Evolutionary conservation across 2,113 vertebrate genomes (phyloP), one percentile per base, ranked within the genome.

Genomic region (Podiceps cristatus): DNA sequence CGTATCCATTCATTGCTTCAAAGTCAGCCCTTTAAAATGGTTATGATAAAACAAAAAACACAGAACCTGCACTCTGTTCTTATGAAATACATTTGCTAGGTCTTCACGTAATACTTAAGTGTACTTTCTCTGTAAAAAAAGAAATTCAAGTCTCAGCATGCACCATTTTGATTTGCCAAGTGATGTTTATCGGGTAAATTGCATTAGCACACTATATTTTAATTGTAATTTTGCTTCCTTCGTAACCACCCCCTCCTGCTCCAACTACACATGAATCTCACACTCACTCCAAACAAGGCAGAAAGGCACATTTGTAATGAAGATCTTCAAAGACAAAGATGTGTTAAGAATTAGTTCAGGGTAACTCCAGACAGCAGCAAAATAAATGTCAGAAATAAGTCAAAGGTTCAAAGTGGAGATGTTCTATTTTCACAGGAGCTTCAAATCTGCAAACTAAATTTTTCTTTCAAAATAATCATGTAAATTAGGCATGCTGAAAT

Each of bases 201-300:
- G 44, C 23, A 67, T 19, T 53, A 74, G 60, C 35, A 67, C 5
- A n/a, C 24, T 3, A 4, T 56, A 86, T 40, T 49, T 68, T 82
- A 71, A 88, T 25, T 49, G 49, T 9, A 40, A 31, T 73, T 83
- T 52, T 87, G 3, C 47, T 72, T 64, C 44, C 18, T 67, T 56
- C 33, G 52, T 62, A 79, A 35, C 19, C 4, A 2, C 19, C 9
- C 18, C 23, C 33, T 63, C 42, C 18, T 0, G 2, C 50, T 56
- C 22, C 18, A 47, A 47, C 27, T 45, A 66, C 0, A 0, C 31
- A 60, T 1, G 2, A 62, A 87, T 40, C 7, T 2, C 40, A 35
- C 42, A 31, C 16, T 13, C 19, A 4, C 71, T 44, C 53, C 47
- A 40, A 47, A 5, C 16, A 58, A 27, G 9, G 31, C 37, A 58